These are phyloP conservation scores for Aphidius colemani DNA, from an alignment of 2,888 invertebrate species.

Conservation along the genomic window DNA sequence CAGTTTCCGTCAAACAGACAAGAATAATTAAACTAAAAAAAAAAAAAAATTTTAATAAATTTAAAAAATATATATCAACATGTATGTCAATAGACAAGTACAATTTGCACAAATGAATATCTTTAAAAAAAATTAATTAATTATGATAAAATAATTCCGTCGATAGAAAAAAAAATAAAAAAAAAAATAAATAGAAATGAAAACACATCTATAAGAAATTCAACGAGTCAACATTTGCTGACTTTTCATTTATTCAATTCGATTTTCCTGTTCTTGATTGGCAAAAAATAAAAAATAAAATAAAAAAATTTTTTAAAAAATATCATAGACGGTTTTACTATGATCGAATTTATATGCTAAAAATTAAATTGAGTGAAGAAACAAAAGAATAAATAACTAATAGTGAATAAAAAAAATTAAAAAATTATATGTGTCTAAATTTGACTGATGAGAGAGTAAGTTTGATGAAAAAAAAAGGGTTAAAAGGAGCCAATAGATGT, in stretches of 20 bases:
- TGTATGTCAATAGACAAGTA: constrained; percentile 5
- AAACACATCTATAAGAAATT: neutral
- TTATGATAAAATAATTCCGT: neutral
- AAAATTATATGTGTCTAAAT: neutral
- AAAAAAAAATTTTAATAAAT: neutral
- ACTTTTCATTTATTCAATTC: neutral
- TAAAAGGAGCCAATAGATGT: neutral
- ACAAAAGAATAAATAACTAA: too few species aligned
- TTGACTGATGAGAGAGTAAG: neutral
- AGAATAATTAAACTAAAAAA: neutral
- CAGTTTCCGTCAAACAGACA: too few species aligned
- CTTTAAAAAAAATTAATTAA: neutral
- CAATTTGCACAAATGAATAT: neutral
- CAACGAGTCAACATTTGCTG: neutral
- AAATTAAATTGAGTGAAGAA: too few species aligned
- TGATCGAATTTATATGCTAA: too few species aligned
- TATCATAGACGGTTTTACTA: too few species aligned
- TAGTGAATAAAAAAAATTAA: too few species aligned
- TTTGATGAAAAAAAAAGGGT: neutral
- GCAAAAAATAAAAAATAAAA: neutral
- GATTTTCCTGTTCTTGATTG: neutral
- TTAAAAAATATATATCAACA: neutral
- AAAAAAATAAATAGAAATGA: neutral
- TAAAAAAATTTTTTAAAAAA: too few species aligned
- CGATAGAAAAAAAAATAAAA: neutral